Evolutionary conservation across 2,888 invertebrate species (phyloP).

Genomic region (Calameuta filiformis): DNA sequence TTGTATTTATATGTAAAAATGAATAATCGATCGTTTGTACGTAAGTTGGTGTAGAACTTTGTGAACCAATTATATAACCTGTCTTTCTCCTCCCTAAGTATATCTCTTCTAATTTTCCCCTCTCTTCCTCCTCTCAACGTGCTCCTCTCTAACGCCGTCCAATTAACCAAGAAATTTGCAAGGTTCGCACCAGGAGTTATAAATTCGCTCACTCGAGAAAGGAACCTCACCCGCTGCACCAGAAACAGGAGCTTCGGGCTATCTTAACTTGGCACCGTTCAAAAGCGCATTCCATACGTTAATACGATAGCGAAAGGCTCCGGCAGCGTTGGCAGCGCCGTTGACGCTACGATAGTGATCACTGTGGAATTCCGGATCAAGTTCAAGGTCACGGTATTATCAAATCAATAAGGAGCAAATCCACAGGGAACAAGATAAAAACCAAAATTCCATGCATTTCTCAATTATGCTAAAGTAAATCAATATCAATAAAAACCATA

Average conservation of each 20-base stretch:
- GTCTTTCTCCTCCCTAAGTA: neutral
- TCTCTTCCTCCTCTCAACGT: neutral
- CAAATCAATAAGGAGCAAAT: neutral
- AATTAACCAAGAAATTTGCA: slow-evolving; percentile 39
- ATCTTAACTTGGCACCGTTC: neutral
- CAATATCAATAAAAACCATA: neutral
- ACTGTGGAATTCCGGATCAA: neutral
- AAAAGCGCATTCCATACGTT: neutral
- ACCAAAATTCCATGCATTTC: neutral
- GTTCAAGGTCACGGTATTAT: neutral
- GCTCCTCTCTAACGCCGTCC: slow-evolving; percentile 33
- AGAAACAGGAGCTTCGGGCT: neutral
- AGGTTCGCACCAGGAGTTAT: slow-evolving; percentile 6
- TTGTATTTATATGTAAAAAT: too few relatives aligned
- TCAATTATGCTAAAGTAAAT: neutral
- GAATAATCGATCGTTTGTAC: too few relatives aligned
- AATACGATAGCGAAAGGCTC: neutral
- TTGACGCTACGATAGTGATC: neutral
- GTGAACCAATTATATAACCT: neutral
- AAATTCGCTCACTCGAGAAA: neutral
- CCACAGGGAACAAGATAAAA: neutral
- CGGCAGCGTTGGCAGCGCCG: neutral
- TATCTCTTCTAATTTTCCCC: neutral
- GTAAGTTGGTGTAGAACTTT: neutral
- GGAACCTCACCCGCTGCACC: neutral